Evolutionary conservation across 2,888 invertebrate species (phyloP), one percentile per base, ranked within the genome.

Genomic region (Tanytarsus gracilentus): DNA sequence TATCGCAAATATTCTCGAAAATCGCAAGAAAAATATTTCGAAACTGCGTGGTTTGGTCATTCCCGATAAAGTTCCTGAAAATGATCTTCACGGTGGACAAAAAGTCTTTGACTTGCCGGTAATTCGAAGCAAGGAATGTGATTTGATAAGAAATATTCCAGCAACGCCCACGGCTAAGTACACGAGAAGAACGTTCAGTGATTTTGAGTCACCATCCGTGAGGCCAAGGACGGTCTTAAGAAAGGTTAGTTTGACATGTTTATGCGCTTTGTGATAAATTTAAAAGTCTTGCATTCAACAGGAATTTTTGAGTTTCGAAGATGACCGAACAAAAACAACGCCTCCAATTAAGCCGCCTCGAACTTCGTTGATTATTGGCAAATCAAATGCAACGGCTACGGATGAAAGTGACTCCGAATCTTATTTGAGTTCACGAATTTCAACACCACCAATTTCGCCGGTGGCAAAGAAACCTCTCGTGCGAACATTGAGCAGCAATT

Each of bases 11-110:
- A 74, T 91, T 65, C 80, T 88, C 66, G 91, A 91, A 71, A 88
- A 90, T 70, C 79, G 91, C 61, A 82, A 85, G 65, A 85, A 85
- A 68, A 86, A 86, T 18, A 82, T 90, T 73, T 88, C 89, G 2
- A 92, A 91, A 72, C 73, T 93, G 62, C 80, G 90, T 68, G 92
- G 91, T n/a, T 75, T 93, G 66, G 87, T 90, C 29, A 93, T 93
- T 69, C 92, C 92, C 4, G 91, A 92, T 67, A 78, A 79, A 63
- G 77, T 79, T 11, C 72, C 78, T 23, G 76, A 80, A 64, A 70
- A 75, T 3, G 58, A 29, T 1, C n/a, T 58, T 11, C 64, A 65
- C 63, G 72, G 62, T 66, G 68, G 65, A 55, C 51, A 62, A 44
- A 52, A 61, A 49, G 48, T 55, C 14, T 65, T 72, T 73, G 77